Conservation (phyloP, 2,797 vertebrate species). For the Kryptopterus vitreolus region DNA sequence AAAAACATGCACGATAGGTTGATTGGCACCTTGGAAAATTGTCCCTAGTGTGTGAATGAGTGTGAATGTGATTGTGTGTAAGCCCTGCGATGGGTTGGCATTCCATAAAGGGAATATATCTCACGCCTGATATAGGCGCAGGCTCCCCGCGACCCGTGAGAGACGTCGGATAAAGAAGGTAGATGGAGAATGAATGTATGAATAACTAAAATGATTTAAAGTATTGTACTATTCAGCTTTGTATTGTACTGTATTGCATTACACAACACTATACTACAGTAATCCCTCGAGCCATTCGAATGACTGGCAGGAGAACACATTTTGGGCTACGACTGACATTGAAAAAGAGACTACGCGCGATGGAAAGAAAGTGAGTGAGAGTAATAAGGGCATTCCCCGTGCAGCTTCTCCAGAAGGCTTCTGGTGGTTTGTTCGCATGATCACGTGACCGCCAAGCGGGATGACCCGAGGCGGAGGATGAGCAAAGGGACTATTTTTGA, state of each 20-base stretch:
- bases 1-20: too few relatives aligned
- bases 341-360: background rate
- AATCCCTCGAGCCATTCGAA: background rate
- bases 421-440: slow-evolving; percentile 32
- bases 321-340: background rate
- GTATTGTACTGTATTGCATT: too few relatives aligned
- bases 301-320: background rate
- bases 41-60: too few relatives aligned
- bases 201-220: background rate
- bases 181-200: too few relatives aligned
- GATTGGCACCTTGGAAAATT: too few relatives aligned
- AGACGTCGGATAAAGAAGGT: too few relatives aligned
- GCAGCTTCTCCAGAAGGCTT: slow-evolving; percentile 58
- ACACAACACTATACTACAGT: background rate
- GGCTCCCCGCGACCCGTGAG: too few relatives aligned
- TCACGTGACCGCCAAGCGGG: slow-evolving; percentile 53
- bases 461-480: slow-evolving; percentile 48
- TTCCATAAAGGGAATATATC: too few relatives aligned
- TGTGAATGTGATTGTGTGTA: too few relatives aligned
- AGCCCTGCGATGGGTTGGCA: too few relatives aligned
- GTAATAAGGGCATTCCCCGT: background rate
- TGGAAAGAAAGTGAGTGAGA: background rate
- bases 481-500: slow-evolving; percentile 67
- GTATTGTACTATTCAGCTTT: background rate
- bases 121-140: too few relatives aligned